These are phyloP conservation scores for Egretta garzetta DNA, from an alignment of 2,113 vertebrate genomes.

Conservation along the genomic window DNA sequence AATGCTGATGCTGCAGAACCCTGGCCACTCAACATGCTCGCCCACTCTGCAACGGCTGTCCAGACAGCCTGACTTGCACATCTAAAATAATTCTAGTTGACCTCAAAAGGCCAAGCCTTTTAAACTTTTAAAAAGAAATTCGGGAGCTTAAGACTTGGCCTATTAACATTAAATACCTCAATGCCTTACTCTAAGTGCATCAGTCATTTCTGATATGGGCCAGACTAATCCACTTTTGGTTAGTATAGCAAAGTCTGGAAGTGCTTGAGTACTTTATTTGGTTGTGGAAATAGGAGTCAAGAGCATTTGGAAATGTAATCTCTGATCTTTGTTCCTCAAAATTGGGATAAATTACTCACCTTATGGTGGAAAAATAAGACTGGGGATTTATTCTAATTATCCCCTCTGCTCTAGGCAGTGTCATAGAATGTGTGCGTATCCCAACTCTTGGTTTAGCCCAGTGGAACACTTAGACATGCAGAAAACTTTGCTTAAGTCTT, in stretches of 20 bases:
- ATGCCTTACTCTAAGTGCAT: neutral
- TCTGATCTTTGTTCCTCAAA: neutral
- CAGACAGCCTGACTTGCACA: neutral
- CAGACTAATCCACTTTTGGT: neutral
- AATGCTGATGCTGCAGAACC: neutral
- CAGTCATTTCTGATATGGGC: neutral
- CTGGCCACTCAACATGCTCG: accelerated
- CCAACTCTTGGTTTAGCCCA: neutral
- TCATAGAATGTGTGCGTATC: neutral
- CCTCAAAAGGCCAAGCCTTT: neutral
- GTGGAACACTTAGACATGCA: accelerated
- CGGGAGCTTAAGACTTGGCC: neutral
- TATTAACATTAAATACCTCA: neutral
- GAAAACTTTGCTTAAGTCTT: neutral
- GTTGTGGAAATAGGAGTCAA: neutral
- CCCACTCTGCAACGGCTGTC: neutral
- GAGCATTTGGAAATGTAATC: neutral
- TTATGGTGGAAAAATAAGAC: neutral
- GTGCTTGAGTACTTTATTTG: neutral
- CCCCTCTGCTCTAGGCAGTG: neutral
- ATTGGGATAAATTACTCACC: neutral
- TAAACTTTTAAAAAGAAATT: neutral
- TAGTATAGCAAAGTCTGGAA: neutral
- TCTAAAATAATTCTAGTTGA: neutral
- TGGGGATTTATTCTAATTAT: neutral